phyloP scores from a whole-genome alignment of 2,888 invertebrate species.

The Cancer borealis region DNA sequence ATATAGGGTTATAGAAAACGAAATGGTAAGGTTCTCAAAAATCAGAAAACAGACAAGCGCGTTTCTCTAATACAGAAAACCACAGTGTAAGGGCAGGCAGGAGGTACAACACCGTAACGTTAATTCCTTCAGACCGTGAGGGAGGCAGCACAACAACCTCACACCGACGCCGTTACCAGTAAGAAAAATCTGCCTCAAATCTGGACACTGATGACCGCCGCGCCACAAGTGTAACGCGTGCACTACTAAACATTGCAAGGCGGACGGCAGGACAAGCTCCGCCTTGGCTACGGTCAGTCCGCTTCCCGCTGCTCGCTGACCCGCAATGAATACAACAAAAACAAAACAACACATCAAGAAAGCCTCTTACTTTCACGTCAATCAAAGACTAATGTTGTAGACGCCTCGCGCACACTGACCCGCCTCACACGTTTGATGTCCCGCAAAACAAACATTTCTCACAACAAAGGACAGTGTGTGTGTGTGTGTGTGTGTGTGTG shows the following conservation, averaged over 20 bases:
- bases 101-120: neutral
- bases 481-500: too few relatives aligned
- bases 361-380: neutral
- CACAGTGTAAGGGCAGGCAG: too few relatives aligned
- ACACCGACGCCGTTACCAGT: neutral
- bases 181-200: neutral
- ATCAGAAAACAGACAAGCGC: too few relatives aligned
- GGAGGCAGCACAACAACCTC: neutral
- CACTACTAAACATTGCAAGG: neutral
- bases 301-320: neutral
- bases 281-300: neutral
- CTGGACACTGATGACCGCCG: neutral
- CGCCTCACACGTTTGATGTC: neutral
- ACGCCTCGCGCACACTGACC: neutral
- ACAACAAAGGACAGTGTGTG: neutral
- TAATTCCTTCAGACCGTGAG: neutral
- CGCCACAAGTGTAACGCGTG: neutral
- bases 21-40: too few relatives aligned
- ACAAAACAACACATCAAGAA: neutral
- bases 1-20: neutral
- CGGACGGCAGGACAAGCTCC: neutral
- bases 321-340: neutral
- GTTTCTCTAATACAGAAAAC: too few relatives aligned
- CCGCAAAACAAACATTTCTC: neutral
- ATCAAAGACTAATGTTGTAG: neutral